Percentiles rank a stretch among this genome's conserved stretches.
Evolutionary conservation across 2,888 invertebrate species (phyloP).

Genomic region (Ctena decussata): DNA sequence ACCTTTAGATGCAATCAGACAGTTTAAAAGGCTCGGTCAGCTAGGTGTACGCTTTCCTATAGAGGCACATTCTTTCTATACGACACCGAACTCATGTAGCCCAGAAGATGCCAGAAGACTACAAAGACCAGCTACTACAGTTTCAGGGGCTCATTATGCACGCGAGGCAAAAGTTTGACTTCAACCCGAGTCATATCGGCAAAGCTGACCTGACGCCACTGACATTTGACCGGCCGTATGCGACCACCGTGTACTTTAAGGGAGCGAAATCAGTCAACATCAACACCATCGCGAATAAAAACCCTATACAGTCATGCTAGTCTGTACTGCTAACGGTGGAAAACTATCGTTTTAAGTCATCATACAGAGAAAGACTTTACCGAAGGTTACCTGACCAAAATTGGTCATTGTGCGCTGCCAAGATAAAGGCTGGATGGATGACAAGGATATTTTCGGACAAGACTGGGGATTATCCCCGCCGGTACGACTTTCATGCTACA

Average conservation of each 20-base stretch:
- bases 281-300: conserved; percentile 41
- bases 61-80: conserved; percentile 19
- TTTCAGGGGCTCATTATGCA: background rate
- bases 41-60: conserved; percentile 5
- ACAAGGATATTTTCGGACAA: background rate
- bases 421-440: too few relatives aligned
- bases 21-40: too few relatives aligned
- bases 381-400: conserved; percentile 5
- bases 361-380: conserved; percentile 14
- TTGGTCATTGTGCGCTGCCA: too few relatives aligned
- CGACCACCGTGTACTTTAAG: conserved; percentile 20
- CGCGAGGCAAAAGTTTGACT: background rate
- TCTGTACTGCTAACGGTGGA: conserved; percentile 11
- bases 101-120: too few relatives aligned
- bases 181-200: conserved; percentile 26
- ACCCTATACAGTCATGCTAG: conserved; percentile 34
- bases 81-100: too few relatives aligned
- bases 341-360: conserved; percentile 36
- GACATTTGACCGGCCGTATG: conserved; percentile 41
- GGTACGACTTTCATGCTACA: conserved; percentile 21
- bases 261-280: conserved; percentile 22
- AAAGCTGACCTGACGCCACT: conserved; percentile 44
- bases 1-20: background rate
- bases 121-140: conserved; percentile 13
- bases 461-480: conserved; percentile 19